phyloP scores from a whole-genome alignment of 1,140 invertebrate species.

The Psix sp. region DNA sequence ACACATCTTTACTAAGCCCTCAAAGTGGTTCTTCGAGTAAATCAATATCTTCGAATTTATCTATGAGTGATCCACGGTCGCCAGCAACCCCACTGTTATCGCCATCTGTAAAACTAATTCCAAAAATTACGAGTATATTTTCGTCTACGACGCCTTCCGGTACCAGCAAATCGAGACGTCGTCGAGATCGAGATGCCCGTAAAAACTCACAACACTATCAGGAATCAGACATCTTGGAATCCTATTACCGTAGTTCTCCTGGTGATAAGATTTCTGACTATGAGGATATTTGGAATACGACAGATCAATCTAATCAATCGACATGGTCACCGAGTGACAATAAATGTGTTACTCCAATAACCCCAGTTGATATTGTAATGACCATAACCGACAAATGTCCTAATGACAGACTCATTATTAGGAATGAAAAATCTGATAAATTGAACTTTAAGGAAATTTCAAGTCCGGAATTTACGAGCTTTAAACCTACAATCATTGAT shows the following conservation, averaged over 20 bases:
- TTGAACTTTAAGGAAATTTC: conserved; percentile 70
- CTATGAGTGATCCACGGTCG: conserved; percentile 66
- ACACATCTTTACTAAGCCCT: conserved; percentile 67
- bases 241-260: conserved; percentile 90
- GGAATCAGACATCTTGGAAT: conserved; percentile 90
- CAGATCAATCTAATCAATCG: conserved; percentile 71
- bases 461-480: conserved; percentile 74
- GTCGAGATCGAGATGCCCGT: conserved; percentile 70
- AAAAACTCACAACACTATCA: conserved; percentile 81
- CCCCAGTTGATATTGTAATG: conserved; percentile 59
- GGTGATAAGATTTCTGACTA: conserved; percentile 96
- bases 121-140: conserved; percentile 64
- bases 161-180: conserved; percentile 70
- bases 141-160: conserved; percentile 73
- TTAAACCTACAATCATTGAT: conserved; percentile 68
- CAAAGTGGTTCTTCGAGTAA: conserved; percentile 71
- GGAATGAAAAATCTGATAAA: conserved; percentile 77
- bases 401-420: conserved; percentile 72
- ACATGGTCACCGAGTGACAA: conserved; percentile 79
- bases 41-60: conserved; percentile 68
- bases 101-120: conserved; percentile 67
- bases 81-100: conserved; percentile 66
- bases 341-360: conserved; percentile 61
- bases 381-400: conserved; percentile 62
- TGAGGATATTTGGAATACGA: conserved; percentile 92